These are phyloP conservation scores for Drosophila neotestacea DNA, from an alignment of 2,888 invertebrate genomes.

Conservation along the genomic window DNA sequence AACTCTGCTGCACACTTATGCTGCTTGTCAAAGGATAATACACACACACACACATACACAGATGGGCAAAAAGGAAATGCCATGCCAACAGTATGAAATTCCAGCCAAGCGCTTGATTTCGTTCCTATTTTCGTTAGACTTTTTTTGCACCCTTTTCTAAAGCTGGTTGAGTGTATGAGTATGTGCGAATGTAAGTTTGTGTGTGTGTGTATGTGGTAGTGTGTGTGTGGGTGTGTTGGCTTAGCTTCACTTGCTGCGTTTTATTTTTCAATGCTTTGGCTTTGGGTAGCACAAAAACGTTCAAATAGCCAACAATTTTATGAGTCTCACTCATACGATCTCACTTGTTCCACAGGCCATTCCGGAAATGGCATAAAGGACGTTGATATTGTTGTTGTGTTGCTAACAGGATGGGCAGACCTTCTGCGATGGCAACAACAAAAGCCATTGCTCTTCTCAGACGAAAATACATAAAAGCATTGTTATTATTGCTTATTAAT, in stretches of 20 bases:
- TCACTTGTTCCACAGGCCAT: slow-evolving; percentile 39
- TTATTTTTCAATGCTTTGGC: slow-evolving; percentile 75
- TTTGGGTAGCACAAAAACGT: slow-evolving; percentile 74
- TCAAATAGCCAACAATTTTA: slow-evolving; percentile 81
- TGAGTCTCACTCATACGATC: slow-evolving; percentile 64
- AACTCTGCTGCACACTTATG: slow-evolving; percentile 56
- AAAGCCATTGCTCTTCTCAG: slow-evolving; percentile 7
- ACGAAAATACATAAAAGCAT: slow-evolving; percentile 29
- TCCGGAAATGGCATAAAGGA: slow-evolving; percentile 60
- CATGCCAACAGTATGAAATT: slow-evolving; percentile 76
- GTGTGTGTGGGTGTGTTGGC: slow-evolving; percentile 45
- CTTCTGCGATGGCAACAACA: neutral
- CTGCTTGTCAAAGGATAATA: slow-evolving; percentile 74
- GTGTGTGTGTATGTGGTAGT: slow-evolving; percentile 12
- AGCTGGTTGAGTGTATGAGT: slow-evolving; percentile 3
- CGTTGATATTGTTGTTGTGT: slow-evolving; percentile 14
- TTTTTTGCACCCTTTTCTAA: slow-evolving; percentile 52
- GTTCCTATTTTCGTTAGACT: slow-evolving; percentile 61
- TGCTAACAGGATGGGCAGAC: slow-evolving; percentile 8
- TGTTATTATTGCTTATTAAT: slow-evolving; percentile 38
- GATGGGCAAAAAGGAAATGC: slow-evolving; percentile 45
- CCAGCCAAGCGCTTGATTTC: slow-evolving; percentile 77
- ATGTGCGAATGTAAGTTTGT: slow-evolving; percentile 3
- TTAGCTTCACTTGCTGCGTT: slow-evolving; percentile 65
- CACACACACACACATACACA: slow-evolving; percentile 14